Conservation (phyloP, 2,113 vertebrate species). For the Odontesthes bonariensis region DNA sequence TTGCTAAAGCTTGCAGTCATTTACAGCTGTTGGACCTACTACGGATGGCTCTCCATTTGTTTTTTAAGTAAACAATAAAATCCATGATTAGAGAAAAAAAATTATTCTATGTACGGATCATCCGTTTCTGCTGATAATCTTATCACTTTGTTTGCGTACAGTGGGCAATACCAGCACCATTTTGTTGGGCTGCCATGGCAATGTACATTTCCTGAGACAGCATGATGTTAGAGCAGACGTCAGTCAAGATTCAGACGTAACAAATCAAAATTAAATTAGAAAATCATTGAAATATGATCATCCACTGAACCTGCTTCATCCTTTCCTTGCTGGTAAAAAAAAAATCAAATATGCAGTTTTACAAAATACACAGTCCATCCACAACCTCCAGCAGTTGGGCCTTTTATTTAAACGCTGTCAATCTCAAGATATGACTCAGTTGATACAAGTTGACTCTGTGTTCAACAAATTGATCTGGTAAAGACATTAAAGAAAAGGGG, state of each 20-base stretch:
- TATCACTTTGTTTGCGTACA: conserved; percentile 3
- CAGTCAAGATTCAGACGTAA: conserved; percentile 5
- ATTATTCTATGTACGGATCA: background rate
- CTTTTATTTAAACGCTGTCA: background rate
- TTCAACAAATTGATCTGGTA: conserved; percentile 54
- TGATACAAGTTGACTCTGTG: conserved; percentile 21
- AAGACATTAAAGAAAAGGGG: conserved; percentile 39
- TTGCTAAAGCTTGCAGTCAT: no score
- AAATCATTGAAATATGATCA: background rate
- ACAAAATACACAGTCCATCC: background rate
- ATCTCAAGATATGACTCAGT: conserved; percentile 17
- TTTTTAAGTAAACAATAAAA: no score
- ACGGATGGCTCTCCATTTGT: no score
- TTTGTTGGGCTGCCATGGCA: conserved; percentile 41
- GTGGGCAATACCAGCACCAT: background rate
- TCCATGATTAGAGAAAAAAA: no score
- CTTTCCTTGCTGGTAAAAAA: background rate
- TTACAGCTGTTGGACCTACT: no score
- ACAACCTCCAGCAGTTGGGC: background rate
- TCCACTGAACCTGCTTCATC: background rate
- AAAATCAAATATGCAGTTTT: background rate
- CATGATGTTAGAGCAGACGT: conserved; percentile 18
- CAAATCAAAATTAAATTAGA: background rate
- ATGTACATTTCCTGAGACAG: conserved; percentile 22
- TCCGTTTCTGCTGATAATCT: background rate